Percentiles rank a stretch among this genome's conserved stretches.
Evolutionary conservation across 1,140 invertebrate species (phyloP).

Genomic region (Tribolium castaneum): DNA sequence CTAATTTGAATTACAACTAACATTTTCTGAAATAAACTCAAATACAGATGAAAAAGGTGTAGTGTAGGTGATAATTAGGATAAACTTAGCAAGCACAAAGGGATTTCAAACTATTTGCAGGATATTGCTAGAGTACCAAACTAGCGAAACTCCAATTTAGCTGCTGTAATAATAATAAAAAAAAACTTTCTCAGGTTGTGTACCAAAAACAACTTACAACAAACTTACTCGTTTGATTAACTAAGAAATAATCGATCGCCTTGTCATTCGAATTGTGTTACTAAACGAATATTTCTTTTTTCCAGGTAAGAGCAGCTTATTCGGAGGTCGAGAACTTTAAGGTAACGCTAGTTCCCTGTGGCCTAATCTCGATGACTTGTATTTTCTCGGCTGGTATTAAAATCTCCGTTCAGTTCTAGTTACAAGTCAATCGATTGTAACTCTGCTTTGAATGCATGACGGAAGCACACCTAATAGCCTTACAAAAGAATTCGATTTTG

Average conservation of each 20-base stretch:
- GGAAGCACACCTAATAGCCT: slow-evolving; percentile 41
- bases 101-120: no score
- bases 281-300: background rate
- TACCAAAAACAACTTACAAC: background rate
- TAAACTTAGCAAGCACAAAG: no score
- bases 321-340: background rate
- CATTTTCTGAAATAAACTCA: no score
- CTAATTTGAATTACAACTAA: no score
- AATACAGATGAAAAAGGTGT: no score
- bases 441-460: slow-evolving; percentile 33
- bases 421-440: slow-evolving; percentile 37
- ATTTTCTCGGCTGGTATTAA: background rate
- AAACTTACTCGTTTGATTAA: background rate
- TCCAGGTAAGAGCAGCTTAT: slow-evolving; percentile 2
- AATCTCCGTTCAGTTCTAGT: background rate
- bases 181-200: background rate
- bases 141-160: no score
- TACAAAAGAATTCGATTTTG: slow-evolving; percentile 38
- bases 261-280: background rate
- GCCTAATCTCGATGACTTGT: background rate
- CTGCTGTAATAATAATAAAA: no score
- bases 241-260: background rate
- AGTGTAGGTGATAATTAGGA: no score
- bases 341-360: background rate
- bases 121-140: no score